phyloP scores from a whole-genome alignment of 2,113 vertebrate species.

The Alligator sinensis region DNA sequence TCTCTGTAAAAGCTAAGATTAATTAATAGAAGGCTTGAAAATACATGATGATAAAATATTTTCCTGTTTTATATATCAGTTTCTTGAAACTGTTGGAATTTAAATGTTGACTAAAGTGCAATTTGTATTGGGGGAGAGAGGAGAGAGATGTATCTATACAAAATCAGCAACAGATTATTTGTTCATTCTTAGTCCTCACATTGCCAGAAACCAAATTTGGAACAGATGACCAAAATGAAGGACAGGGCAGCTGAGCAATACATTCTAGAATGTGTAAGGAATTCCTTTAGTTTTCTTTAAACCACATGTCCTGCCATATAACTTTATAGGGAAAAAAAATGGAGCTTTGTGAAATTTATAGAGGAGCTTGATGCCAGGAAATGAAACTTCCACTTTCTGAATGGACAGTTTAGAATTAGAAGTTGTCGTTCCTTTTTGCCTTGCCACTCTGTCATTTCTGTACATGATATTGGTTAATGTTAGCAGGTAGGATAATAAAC shows the following conservation, averaged over 20 bases:
- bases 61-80: background rate
- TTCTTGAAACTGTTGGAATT: background rate
- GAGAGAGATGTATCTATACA: conserved; percentile 17
- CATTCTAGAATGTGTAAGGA: background rate
- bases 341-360: background rate
- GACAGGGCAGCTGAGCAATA: background rate
- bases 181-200: background rate
- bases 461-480: background rate
- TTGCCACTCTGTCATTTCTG: background rate
- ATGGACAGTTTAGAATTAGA: background rate
- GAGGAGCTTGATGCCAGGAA: background rate
- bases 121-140: background rate
- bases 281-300: background rate
- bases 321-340: background rate
- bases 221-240: conserved; percentile 51
- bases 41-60: background rate
- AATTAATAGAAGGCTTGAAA: background rate
- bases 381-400: background rate
- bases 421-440: background rate
- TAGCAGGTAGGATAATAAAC: background rate
- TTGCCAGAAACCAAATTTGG: conserved; percentile 44
- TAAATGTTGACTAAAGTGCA: background rate
- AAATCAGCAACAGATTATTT: conserved; percentile 43
- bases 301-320: background rate
- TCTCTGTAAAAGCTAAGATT: background rate